phyloP scores from a whole-genome alignment of 2,113 vertebrate species.

The Ondatra zibethicus region DNA sequence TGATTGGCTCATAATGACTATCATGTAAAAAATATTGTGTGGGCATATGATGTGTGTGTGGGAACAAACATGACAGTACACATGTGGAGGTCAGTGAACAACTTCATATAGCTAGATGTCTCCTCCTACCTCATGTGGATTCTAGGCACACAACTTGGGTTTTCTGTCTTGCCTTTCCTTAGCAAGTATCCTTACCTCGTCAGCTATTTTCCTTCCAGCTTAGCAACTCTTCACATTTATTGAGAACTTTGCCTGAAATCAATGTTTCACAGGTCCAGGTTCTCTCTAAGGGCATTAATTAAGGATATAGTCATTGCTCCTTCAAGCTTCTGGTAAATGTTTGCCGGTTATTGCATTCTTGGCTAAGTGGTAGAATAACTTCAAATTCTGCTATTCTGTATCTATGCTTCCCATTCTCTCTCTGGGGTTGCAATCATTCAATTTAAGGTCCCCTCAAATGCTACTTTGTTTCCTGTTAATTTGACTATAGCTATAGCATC shows the following conservation, averaged over 20 bases:
- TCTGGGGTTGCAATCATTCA: not conserved
- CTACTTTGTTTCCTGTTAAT: not conserved
- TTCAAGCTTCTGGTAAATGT: not conserved
- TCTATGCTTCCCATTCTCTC: not conserved
- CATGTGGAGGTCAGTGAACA: not conserved
- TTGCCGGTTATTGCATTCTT: not conserved
- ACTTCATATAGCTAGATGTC: not conserved
- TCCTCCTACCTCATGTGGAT: not conserved
- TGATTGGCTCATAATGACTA: not conserved
- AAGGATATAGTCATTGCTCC: not conserved
- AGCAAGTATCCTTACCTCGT: not conserved
- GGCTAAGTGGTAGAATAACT: not conserved
- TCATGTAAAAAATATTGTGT: not conserved
- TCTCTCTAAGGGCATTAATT: not conserved
- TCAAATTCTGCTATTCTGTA: not conserved
- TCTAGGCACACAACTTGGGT: not conserved
- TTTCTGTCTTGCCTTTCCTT: not conserved
- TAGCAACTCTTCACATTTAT: not conserved
- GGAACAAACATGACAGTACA: not conserved
- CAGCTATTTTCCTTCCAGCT: not conserved
- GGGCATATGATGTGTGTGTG: not conserved
- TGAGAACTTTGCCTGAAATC: not conserved
- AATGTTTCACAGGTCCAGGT: not conserved
- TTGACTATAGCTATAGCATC: not conserved
- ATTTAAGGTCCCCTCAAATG: not conserved